A percentile compares a stretch with the other conserved stretches of the same genome.
Conservation (phyloP, 1,140 invertebrate genomes). For the Lasioglossum albipes region DNA sequence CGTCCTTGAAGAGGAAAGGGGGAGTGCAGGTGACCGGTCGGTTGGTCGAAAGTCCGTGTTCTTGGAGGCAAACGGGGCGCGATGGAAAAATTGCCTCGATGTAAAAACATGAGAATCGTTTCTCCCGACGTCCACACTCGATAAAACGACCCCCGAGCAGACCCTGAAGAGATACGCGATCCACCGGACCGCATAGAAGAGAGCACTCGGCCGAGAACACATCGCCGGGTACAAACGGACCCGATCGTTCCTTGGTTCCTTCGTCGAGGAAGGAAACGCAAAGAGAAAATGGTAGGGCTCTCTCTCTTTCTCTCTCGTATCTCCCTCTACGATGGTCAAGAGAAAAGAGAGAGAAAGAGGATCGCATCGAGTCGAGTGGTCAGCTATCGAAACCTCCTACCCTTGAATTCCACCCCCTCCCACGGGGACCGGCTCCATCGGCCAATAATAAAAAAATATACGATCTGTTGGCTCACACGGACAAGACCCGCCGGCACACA, state of each 20-base stretch:
- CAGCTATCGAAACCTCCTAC: conserved; percentile 75
- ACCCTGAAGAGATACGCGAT: conserved; percentile 63
- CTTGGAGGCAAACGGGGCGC: conserved; percentile 74
- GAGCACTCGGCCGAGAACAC: conserved; percentile 49
- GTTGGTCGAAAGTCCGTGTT: conserved; percentile 63
- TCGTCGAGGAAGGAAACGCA: conserved; percentile 35
- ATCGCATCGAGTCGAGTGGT: conserved; percentile 73
- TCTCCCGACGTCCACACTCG: conserved; percentile 73
- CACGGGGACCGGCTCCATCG: conserved; percentile 59
- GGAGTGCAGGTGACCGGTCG: conserved; percentile 44
- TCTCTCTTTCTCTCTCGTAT: too few species aligned
- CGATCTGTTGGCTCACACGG: conserved; percentile 64
- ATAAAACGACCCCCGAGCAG: conserved; percentile 73
- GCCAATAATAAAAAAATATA: conserved; percentile 79
- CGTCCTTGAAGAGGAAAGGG: background rate
- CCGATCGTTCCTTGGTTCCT: conserved; percentile 47
- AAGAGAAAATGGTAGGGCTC: conserved; percentile 45
- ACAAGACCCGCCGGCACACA: conserved; percentile 53
- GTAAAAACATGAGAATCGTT: conserved; percentile 80
- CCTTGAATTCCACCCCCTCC: conserved; percentile 43
- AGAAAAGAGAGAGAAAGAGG: background rate
- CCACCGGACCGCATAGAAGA: conserved; percentile 44
- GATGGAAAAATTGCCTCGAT: conserved; percentile 80
- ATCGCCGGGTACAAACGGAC: conserved; percentile 42
- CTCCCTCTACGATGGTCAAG: too few species aligned